Evolutionary conservation across 2,888 invertebrate species (phyloP).

Genomic region (Adelphocoris suturalis): DNA sequence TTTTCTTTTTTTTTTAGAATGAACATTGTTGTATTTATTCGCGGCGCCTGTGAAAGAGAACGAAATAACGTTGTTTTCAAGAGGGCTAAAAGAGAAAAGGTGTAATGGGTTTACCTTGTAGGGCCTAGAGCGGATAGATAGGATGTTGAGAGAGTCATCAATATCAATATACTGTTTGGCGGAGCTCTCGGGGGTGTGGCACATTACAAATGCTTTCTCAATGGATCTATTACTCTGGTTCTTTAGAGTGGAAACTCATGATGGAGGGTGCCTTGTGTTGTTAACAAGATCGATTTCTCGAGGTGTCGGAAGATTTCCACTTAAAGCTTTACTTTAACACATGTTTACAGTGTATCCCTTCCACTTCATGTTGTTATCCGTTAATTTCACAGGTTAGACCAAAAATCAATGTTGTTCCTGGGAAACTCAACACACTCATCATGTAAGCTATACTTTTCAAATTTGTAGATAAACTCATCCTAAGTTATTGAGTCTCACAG

Average conservation of each 20-base stretch:
- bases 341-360: too few relatives aligned
- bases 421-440: too few relatives aligned
- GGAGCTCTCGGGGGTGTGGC: background rate
- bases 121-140: slow-evolving; percentile 25
- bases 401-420: too few relatives aligned
- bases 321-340: background rate
- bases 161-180: slow-evolving; percentile 12
- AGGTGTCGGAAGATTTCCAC: background rate
- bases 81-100: background rate
- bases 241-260: background rate
- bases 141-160: slow-evolving; percentile 31
- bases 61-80: slow-evolving; percentile 23
- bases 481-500: too few relatives aligned
- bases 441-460: too few relatives aligned
- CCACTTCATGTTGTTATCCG: too few relatives aligned
- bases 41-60: background rate
- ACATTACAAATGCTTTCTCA: slow-evolving; percentile 33
- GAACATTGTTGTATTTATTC: slow-evolving; percentile 12
- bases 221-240: slow-evolving; percentile 17
- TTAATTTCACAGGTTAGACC: too few relatives aligned
- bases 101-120: slow-evolving; percentile 42
- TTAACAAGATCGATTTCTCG: background rate
- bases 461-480: too few relatives aligned
- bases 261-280: background rate
- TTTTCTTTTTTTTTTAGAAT: background rate